Evolutionary conservation across 2,888 invertebrate species (phyloP).

Genomic region (Meloe dianella): DNA sequence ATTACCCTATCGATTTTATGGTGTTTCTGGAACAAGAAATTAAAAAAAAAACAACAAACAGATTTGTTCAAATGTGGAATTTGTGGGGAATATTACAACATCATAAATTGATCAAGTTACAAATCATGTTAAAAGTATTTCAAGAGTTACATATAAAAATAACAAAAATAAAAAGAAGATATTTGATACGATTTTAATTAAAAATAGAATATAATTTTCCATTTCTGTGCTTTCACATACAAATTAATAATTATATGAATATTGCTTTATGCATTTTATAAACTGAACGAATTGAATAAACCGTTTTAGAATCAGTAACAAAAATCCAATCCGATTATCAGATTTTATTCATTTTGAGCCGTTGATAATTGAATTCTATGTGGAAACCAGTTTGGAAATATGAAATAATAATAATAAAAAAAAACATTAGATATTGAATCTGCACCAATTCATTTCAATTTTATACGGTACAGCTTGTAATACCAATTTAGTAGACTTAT

Average conservation of each 20-base stretch:
- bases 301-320: neutral
- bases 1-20: neutral
- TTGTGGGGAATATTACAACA: neutral
- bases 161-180: no score
- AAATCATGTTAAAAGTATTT: neutral
- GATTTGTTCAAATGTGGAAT: constrained; percentile 4
- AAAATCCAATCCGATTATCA: constrained; percentile 12
- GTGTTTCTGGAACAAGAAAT: neutral
- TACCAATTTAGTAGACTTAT: constrained; percentile 2
- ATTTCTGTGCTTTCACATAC: neutral
- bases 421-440: neutral
- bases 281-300: neutral
- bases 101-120: neutral
- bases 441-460: constrained; percentile 6
- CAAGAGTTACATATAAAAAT: no score
- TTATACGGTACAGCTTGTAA: neutral
- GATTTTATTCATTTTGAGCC: constrained; percentile 13
- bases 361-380: constrained; percentile 10
- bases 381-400: constrained; percentile 5
- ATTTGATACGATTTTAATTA: no score
- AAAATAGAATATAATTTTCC: neutral
- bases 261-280: neutral
- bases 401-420: neutral
- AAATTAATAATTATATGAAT: neutral
- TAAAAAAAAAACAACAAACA: no score